Evolutionary conservation across 2,797 vertebrate genomes (phyloP), one percentile per base, ranked within the genome.

Genomic region (Octomys mimax): DNA sequence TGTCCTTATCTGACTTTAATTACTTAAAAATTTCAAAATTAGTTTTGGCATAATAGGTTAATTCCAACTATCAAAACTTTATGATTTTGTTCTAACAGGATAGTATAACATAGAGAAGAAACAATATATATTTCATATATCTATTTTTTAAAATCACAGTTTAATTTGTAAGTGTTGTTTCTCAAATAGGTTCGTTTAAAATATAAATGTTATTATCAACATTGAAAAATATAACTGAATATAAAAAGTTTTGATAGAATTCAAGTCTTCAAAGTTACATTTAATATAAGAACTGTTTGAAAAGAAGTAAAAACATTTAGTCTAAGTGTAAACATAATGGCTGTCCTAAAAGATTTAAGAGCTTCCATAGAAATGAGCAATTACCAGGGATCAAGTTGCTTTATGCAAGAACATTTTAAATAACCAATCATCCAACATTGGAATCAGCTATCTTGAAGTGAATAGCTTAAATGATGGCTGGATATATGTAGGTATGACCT

Each of bases 241-340:
- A 46, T 78, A 54, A 46, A 92, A 61, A 70, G 14, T 62, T 21
- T 1, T 77, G 6, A 75, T 70, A 33, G 21, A 10, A 49, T 77
- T 46, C 24, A 88, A 33, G 12, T 26, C 77, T 82, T 77, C 4
- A 39, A 85, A 24, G 8, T 33, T 33, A 9, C 73, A 9, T 68
- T 78, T 87, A 75, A 19, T 9, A 75, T 33, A 14, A 87, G 36
- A n/a, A 89, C 54, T 89, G 6, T 79, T 87, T 61, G n/a, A 70
- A 94, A 94, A 96, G n/a, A 54, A 36, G 6, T 80, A 64, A 89
- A 77, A 33, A 36, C 78, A 24, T 79, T 86, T 91, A 70, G 24
- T 59, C 6, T 82, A 49, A 92, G 89, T 71, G 14, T 61, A 73
- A 54, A 83, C 28, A 52, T 52, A 71, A 68, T 52, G 59, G 10